A percentile compares a stretch with the other conserved stretches of the same genome.
Evolutionary conservation across 2,888 invertebrate species (phyloP).

Genomic region (Sepiola atlantica): DNA sequence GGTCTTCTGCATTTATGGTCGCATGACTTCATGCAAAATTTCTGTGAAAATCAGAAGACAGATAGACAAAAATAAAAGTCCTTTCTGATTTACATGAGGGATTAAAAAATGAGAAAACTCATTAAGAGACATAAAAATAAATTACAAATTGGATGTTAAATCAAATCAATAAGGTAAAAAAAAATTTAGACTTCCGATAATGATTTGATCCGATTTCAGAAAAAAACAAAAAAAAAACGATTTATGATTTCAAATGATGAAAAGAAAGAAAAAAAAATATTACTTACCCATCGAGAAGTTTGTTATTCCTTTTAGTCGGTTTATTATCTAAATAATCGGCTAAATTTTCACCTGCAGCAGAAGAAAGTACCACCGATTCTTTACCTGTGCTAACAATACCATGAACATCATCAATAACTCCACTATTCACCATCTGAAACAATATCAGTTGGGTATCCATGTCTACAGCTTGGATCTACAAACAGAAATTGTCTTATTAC

Average conservation of each 20-base stretch:
- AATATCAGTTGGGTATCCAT: conserved; percentile 78
- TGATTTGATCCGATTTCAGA: no score
- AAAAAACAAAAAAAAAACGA: no score
- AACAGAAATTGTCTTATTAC: conserved; percentile 37
- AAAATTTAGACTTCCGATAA: no score
- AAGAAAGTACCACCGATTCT: conserved; percentile 78
- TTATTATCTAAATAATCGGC: conserved; percentile 2
- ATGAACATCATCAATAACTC: conserved; percentile 77
- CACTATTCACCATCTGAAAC: conserved; percentile 78
- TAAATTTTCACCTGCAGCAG: conserved; percentile 34
- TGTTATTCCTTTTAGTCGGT: conserved; percentile 10
- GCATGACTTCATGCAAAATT: no score
- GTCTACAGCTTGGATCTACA: conserved; percentile 78
- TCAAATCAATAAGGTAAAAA: no score
- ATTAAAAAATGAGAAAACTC: no score
- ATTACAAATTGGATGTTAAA: no score
- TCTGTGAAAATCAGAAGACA: no score
- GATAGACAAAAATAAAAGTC: no score
- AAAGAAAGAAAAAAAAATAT: neutral
- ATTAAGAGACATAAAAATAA: no score
- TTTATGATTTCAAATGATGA: neutral
- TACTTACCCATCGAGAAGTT: neutral
- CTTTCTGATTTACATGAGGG: no score
- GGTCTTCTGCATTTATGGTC: no score
- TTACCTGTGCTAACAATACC: conserved; percentile 80